Conservation (phyloP, 2,797 vertebrate species). For the Girardinus metallicus region DNA sequence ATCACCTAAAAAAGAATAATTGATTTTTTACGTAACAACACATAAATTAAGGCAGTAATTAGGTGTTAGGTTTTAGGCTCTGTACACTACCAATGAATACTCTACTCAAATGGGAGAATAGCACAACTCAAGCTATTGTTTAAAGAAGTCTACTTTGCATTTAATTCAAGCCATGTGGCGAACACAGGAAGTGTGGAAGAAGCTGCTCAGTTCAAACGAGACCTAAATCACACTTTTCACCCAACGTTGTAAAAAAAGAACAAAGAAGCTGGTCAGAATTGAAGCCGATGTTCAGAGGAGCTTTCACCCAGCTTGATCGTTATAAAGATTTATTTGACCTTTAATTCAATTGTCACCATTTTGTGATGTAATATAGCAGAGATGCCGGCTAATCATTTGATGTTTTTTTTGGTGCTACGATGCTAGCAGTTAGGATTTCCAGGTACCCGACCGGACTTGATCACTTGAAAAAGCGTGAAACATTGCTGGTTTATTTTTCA, state of each 20-base stretch:
- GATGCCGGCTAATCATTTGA: background rate
- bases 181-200: too few species aligned
- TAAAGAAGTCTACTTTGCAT: background rate
- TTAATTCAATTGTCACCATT: background rate
- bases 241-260: too few species aligned
- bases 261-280: background rate
- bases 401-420: too few species aligned
- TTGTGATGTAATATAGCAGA: background rate
- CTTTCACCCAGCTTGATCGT: background rate
- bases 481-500: constrained; percentile 30
- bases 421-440: background rate
- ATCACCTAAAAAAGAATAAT: background rate
- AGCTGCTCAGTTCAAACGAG: too few species aligned
- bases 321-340: background rate
- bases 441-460: background rate
- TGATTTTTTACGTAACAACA: background rate
- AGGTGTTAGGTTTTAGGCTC: background rate
- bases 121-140: background rate
- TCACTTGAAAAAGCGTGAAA: background rate
- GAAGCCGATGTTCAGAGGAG: background rate
- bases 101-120: background rate
- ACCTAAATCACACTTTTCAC: too few species aligned
- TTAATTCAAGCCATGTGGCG: background rate
- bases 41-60: background rate
- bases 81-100: too few species aligned